These are phyloP conservation scores for Grallaria varia DNA, from an alignment of 2,113 vertebrate species.

Conservation along the genomic window DNA sequence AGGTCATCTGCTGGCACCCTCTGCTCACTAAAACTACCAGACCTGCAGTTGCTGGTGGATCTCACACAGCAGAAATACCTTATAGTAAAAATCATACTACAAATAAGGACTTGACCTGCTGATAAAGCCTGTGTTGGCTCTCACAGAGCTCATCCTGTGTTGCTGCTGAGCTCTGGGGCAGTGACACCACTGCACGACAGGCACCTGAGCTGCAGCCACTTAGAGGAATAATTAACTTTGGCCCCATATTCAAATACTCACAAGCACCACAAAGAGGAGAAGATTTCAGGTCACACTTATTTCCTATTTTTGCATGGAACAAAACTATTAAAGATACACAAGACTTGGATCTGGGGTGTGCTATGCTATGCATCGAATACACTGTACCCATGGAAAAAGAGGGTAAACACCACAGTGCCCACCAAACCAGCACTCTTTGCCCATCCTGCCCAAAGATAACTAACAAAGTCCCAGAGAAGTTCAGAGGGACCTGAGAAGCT, in stretches of 20 bases:
- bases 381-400: not conserved
- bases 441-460: not conserved
- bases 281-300: not conserved
- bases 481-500: not conserved
- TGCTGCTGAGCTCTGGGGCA: not conserved
- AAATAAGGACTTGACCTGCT: not conserved
- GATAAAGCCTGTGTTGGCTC: not conserved
- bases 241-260: not conserved
- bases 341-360: fast-evolving
- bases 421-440: not conserved
- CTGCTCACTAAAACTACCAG: not conserved
- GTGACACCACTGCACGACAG: no score
- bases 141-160: fast-evolving
- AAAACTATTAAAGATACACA: not conserved
- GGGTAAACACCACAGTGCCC: fast-evolving
- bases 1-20: not conserved
- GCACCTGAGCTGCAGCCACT: no score
- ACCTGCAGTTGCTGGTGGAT: not conserved
- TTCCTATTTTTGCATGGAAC: not conserved
- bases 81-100: not conserved
- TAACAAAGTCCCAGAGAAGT: not conserved
- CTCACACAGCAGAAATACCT: not conserved
- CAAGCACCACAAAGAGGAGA: not conserved
- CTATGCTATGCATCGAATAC: fast-evolving
- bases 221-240: not conserved